Percentiles rank a stretch among this genome's conserved stretches.
Conservation (phyloP, 2,797 vertebrate genomes). For the Poecilia picta region DNA sequence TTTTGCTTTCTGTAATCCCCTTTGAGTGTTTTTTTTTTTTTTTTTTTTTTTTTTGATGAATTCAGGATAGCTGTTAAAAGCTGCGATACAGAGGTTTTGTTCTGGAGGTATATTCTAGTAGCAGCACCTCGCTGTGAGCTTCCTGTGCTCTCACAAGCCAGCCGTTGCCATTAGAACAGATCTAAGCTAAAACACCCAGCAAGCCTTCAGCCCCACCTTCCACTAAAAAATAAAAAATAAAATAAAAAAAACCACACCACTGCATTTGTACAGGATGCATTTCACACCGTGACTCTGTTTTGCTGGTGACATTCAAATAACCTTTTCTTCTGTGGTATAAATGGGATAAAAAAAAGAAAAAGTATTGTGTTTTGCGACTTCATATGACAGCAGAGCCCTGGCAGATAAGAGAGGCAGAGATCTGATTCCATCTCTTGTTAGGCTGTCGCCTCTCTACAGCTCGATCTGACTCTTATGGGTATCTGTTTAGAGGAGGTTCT, state of each 20-base stretch:
- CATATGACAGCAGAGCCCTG: constrained; percentile 62
- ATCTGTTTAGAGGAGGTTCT: constrained; percentile 62
- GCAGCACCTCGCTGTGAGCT: constrained; percentile 22
- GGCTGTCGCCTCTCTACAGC: constrained; percentile 65
- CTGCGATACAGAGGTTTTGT: constrained; percentile 53
- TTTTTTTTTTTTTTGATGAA: constrained; percentile 51
- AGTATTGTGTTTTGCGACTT: constrained; percentile 64
- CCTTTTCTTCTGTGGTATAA: constrained; percentile 75
- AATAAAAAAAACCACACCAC: constrained; percentile 54
- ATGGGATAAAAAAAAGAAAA: constrained; percentile 72
- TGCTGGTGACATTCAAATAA: constrained; percentile 81
- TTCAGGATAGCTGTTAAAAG: constrained; percentile 55
- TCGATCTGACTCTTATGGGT: constrained; percentile 61
- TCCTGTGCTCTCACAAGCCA: constrained; percentile 38
- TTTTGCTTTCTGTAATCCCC: constrained; percentile 52
- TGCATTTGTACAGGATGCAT: constrained; percentile 73
- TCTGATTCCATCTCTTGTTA: constrained; percentile 72
- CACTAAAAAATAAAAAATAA: constrained; percentile 7
- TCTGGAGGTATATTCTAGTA: constrained; percentile 59
- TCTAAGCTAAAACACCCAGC: constrained; percentile 64
- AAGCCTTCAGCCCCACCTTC: constrained; percentile 35
- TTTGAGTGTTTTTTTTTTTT: constrained; percentile 57
- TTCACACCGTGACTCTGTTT: constrained; percentile 64
- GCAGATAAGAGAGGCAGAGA: constrained; percentile 68
- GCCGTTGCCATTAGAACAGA: constrained; percentile 61